Base-by-base conservation (phyloP, 2,888 invertebrate species). In the Conchocele bisecta region DNA sequence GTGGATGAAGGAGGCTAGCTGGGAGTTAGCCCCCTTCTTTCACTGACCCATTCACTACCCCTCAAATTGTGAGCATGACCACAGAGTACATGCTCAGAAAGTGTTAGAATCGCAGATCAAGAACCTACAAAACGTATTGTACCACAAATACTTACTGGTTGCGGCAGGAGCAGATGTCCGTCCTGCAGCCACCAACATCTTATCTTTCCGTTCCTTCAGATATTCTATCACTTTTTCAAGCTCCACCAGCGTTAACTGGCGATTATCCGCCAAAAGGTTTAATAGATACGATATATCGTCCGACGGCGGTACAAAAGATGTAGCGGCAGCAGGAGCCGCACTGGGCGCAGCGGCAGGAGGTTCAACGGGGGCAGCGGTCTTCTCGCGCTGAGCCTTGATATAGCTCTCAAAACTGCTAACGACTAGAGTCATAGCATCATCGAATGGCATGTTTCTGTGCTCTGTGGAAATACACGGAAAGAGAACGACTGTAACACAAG, bases 381-480 rank as follows among this genome's bases (percentile, higher is more conserved):
- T 87, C 57, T 86, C 86, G 44, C 86, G 66, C 69, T 82, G 75
- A 20, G 80, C 72, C 63, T 86, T 76, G 51, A 87, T 79, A 79
- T 91, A 91, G 48, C 86, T 84, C 66, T 91, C 90, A 86, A 91
- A 92, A 84, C 89, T 92, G 65, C 89, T 86, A 9, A 94, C 93
- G 31, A 98, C 93, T 74, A 98, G 92, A 78, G 93, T 93, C 67
- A 98, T 92, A 0, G 98, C 97, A 91, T 98, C 97, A 63, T 98
- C 97, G 39, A 97, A 89, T 0, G 97, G 97, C 97, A 98, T 98
- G 92, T 98, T 98, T 83, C 98, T 94, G 91, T 98, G 98, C 89
- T 98, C 98, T 95, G 93, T 79, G 89, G 65, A 58, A 63, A 75
- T 64, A 66, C 72, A 67, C 58, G 20, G 48, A 20, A 46, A 46